Conservation (phyloP, 2,113 vertebrate genomes). For the Prietella phreatophila region DNA sequence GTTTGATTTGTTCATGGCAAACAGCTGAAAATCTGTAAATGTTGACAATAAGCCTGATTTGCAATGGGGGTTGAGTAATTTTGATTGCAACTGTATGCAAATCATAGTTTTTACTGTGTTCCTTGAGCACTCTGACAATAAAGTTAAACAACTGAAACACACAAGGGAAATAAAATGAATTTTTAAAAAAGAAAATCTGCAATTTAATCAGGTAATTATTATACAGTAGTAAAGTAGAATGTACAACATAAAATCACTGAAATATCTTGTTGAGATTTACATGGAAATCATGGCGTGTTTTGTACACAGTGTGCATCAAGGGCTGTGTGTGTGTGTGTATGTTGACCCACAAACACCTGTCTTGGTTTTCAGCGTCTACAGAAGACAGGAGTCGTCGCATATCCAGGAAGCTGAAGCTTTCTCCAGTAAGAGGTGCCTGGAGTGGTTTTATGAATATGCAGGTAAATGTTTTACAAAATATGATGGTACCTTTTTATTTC, state of each 20-base stretch:
- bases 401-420: slow-evolving; percentile 93
- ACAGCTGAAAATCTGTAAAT: too few species aligned
- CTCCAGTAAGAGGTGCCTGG: slow-evolving; percentile 95
- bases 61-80: too few species aligned
- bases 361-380: slow-evolving; percentile 82
- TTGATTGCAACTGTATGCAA: neutral
- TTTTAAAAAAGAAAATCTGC: too few species aligned
- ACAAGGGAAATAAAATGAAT: neutral
- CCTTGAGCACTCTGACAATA: neutral
- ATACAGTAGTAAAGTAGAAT: neutral
- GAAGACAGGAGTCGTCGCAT: slow-evolving; percentile 90
- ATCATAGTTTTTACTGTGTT: neutral
- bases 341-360: slow-evolving; percentile 4
- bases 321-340: slow-evolving; percentile 33
- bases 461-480: slow-evolving; percentile 66
- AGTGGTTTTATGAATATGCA: slow-evolving; percentile 99
- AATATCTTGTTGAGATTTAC: neutral
- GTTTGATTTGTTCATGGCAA: too few species aligned
- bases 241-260: neutral
- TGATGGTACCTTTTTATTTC: neutral
- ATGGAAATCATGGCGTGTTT: neutral
- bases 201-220: neutral
- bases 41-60: too few species aligned
- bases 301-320: neutral
- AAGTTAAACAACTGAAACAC: neutral